Evolutionary conservation across 2,797 vertebrate species (phyloP).

Genomic region (Fistularia commersonii): DNA sequence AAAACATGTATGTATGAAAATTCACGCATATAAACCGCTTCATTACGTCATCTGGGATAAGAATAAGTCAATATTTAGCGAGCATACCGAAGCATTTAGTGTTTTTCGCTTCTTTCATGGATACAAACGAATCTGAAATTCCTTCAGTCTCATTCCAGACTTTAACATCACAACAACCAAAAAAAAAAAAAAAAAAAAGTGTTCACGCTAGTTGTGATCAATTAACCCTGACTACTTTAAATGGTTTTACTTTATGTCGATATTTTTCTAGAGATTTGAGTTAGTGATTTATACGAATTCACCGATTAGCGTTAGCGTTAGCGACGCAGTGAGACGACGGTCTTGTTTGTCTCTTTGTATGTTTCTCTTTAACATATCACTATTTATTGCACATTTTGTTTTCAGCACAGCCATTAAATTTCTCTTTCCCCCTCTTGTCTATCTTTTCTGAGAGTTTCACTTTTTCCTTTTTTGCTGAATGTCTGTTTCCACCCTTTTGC

Average conservation of each 20-base stretch:
- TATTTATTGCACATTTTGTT: constrained; percentile 77
- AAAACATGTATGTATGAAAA: not conserved
- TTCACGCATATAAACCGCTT: constrained; percentile 2
- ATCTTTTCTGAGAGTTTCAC: constrained; percentile 29
- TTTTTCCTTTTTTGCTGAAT: constrained; percentile 21
- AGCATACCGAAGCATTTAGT: constrained; percentile 10
- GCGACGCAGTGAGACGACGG: not conserved
- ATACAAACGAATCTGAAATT: constrained; percentile 39
- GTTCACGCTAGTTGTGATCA: constrained; percentile 31
- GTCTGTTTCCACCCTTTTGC: constrained; percentile 6
- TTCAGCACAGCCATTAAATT: constrained; percentile 81
- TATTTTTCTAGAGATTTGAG: constrained; percentile 14
- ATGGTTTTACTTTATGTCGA: constrained; percentile 28
- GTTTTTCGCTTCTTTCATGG: constrained; percentile 39
- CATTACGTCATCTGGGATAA: constrained; percentile 9
- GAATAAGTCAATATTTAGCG: constrained; percentile 4
- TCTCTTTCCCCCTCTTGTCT: constrained; percentile 58
- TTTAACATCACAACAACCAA: constrained; percentile 32
- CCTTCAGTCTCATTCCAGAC: constrained; percentile 73
- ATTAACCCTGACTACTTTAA: constrained; percentile 28
- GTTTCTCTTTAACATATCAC: constrained; percentile 66
- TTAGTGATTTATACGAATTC: not conserved
- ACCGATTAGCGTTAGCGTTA: constrained; percentile 17
- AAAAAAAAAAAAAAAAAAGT: constrained; percentile 25
- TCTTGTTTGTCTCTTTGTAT: constrained; percentile 36